These are phyloP conservation scores for Poeciliopsis turrubarensis DNA, from an alignment of 2,113 vertebrate genomes.

Conservation along the genomic window DNA sequence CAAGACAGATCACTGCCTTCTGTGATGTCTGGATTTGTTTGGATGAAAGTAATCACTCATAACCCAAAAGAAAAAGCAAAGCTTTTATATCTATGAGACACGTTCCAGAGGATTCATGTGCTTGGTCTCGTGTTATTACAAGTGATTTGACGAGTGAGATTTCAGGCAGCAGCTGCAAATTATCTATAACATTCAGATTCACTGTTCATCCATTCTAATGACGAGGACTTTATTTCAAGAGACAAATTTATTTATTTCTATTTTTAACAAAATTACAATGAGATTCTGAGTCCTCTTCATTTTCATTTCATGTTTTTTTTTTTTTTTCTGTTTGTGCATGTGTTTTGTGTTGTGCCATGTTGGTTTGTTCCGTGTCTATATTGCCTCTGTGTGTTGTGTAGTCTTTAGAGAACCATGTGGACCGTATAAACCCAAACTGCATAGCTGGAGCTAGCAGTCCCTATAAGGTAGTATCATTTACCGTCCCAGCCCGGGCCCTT, in stretches of 20 bases:
- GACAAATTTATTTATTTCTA: slow-evolving; percentile 24
- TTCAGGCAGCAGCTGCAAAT: too few species aligned
- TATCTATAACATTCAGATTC: slow-evolving; percentile 1
- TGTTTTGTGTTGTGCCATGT: slow-evolving; percentile 80
- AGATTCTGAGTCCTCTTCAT: slow-evolving; percentile 70
- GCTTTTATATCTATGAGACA: slow-evolving; percentile 4
- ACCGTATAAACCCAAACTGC: slow-evolving; percentile 91
- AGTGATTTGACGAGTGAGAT: neutral
- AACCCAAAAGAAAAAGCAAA: neutral
- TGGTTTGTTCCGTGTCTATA: slow-evolving; percentile 75
- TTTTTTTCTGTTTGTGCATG: slow-evolving; percentile 89
- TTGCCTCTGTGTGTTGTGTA: slow-evolving; percentile 86
- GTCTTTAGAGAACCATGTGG: slow-evolving; percentile 96
- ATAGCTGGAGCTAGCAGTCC: slow-evolving; percentile 89
- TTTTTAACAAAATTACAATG: slow-evolving; percentile 28
- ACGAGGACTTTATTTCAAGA: neutral
- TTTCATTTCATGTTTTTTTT: slow-evolving; percentile 81
- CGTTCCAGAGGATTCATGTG: neutral
- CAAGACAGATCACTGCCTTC: slow-evolving; percentile 29
- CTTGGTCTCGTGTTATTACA: neutral
- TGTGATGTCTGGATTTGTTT: slow-evolving; percentile 41
- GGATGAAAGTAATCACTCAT: slow-evolving; percentile 4
- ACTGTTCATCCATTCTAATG: slow-evolving; percentile 6
- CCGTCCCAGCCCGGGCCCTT: slow-evolving; percentile 67
- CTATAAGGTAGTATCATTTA: slow-evolving; percentile 91